Base-by-base conservation (phyloP, 2,888 invertebrate species). In the Meteorus colon region DNA sequence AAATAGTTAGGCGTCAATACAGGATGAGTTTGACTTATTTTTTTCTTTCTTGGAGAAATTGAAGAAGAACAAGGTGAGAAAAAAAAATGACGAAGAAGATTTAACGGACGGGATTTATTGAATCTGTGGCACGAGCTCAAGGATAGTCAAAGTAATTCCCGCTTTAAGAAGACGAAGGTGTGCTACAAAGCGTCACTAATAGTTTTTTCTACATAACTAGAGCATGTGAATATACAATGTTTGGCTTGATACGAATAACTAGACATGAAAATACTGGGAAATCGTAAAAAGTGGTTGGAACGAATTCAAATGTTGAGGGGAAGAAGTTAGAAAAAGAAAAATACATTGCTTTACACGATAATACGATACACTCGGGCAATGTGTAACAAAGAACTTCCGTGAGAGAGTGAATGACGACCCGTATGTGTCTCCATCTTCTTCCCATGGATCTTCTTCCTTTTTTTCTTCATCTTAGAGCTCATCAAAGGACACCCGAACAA, bases 181-280 rank as follows among this genome's bases (percentile, higher is more conserved):
- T n/a, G 27, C 31, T 29, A 74, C 45, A 31, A 75, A 70, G 79
- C 79, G 76, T 78, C 76, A 66, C 75, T 51, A 77, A 79, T 75
- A n/a, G 14, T n/a, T 31, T 62, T n/a, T n/a, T 73, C n/a, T 19
- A 55, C 48, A 48, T n/a, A 48, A n/a, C 4, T 19, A 8, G 55
- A 24, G 55, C 55, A 55, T 55, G 55, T 19, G 5, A 55, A 55
- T 55, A 55, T 55, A 8, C 24, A 55, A 19, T 55, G 55, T 19
- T 55, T 8, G 4, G 55, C 6, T 19, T 19, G 19, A 55, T 55
- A 19, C 73, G 76, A 66, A 34, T 78, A 78, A 79, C 79, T 65
- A 27, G 70, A 77, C 78, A 77, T 81, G 78, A 79, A 79, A 81
- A 81, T 81, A 78, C 77, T 75, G 24, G 75, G 79, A 81, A 81